phyloP scores from a whole-genome alignment of 2,888 invertebrate species.

The Deilephila elpenor region DNA sequence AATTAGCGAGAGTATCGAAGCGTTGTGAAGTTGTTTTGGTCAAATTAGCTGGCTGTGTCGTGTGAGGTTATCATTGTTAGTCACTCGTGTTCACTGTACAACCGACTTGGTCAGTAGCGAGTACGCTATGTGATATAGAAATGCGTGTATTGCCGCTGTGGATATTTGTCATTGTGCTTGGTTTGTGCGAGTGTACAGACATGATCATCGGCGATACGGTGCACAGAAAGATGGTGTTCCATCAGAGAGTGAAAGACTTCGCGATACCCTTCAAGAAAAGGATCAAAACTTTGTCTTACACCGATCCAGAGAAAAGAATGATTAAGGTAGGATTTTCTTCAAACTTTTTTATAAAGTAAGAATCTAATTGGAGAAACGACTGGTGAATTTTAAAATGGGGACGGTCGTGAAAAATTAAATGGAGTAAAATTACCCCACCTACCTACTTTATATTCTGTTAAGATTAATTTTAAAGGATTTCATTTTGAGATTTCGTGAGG shows the following conservation, averaged over 20 bases:
- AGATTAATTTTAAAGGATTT: no score
- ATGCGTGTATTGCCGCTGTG: constrained; percentile 67
- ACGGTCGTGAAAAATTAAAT: no score
- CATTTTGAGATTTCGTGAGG: no score
- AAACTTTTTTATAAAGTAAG: not conserved
- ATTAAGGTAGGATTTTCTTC: constrained; percentile 62
- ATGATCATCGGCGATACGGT: constrained; percentile 79
- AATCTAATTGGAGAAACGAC: not conserved
- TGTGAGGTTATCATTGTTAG: constrained; percentile 60
- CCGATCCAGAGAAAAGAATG: constrained; percentile 71
- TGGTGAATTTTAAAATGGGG: not conserved
- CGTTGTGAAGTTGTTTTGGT: constrained; percentile 53
- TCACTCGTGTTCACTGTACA: constrained; percentile 41
- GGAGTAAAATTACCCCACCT: no score
- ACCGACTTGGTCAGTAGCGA: constrained; percentile 41
- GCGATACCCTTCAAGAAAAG: constrained; percentile 80
- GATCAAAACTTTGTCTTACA: constrained; percentile 68
- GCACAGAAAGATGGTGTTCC: constrained; percentile 80
- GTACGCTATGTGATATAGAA: constrained; percentile 60
- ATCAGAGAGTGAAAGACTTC: constrained; percentile 77
- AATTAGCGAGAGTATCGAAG: constrained; percentile 41
- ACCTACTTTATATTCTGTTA: no score
- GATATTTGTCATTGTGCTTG: constrained; percentile 56
- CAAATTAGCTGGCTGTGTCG: constrained; percentile 45
- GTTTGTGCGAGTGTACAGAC: constrained; percentile 64